Conservation (phyloP, 1,140 invertebrate genomes). For the Orius insidiosus region DNA sequence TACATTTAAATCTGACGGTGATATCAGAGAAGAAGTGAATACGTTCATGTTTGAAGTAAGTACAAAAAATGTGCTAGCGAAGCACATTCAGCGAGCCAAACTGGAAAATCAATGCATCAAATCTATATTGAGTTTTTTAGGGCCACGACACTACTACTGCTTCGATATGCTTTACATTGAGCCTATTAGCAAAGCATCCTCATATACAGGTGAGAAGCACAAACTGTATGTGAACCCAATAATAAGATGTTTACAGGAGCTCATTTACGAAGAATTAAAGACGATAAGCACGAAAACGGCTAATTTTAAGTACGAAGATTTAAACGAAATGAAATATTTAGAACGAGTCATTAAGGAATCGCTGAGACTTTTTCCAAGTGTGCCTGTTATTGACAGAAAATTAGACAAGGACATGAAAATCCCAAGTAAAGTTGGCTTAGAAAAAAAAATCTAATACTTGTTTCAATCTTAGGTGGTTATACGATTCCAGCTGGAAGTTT, state of each 20-base stretch:
- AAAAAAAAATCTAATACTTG: too few species aligned
- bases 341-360: constrained; percentile 54
- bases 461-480: constrained; percentile 3
- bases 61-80: constrained; percentile 9
- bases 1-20: constrained; percentile 31
- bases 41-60: constrained; percentile 62
- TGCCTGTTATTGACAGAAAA: constrained; percentile 45
- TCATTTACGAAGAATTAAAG: constrained; percentile 34
- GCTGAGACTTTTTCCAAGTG: constrained; percentile 48
- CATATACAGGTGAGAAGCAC: constrained; percentile 17
- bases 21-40: constrained; percentile 53
- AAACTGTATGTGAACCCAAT: constrained; percentile 15
- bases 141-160: constrained; percentile 46
- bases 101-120: too few species aligned
- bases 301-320: constrained; percentile 38
- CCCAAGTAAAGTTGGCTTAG: too few species aligned
- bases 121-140: constrained; percentile 22
- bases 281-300: constrained; percentile 30
- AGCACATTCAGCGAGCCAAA: too few species aligned
- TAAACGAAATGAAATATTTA: constrained; percentile 48
- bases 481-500: constrained; percentile 4
- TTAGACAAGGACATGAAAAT: constrained; percentile 39
- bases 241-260: constrained; percentile 26
- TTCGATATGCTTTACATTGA: constrained; percentile 31
- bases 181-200: constrained; percentile 30